A percentile compares a stretch with the other conserved stretches of the same genome.
Conservation (phyloP, 2,797 vertebrate species). For the Euthynnus affinis region DNA sequence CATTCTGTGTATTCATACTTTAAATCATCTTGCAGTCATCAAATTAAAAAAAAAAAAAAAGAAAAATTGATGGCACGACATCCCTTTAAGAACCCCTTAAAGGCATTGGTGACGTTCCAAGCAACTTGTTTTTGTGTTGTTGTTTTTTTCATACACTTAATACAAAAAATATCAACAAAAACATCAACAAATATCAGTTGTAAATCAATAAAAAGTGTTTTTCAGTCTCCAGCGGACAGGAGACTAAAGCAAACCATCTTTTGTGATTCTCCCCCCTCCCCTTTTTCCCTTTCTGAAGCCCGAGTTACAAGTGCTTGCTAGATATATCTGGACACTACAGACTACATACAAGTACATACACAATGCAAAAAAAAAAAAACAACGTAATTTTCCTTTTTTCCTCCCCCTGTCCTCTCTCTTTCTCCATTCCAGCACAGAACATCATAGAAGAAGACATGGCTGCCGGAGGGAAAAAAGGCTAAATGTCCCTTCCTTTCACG, state of each 20-base stretch:
- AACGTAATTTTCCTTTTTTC: slow-evolving; percentile 22
- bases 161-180: slow-evolving; percentile 74
- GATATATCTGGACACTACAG: slow-evolving; percentile 74
- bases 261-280: slow-evolving; percentile 32
- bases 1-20: slow-evolving; percentile 77
- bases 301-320: slow-evolving; percentile 59
- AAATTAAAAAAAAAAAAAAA: slow-evolving; percentile 61
- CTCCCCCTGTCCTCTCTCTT: slow-evolving; percentile 63
- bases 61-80: slow-evolving; percentile 72
- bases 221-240: slow-evolving; percentile 39
- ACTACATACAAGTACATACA: slow-evolving; percentile 75
- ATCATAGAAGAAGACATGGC: slow-evolving; percentile 84
- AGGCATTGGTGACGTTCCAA: slow-evolving; percentile 84
- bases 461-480: slow-evolving; percentile 45
- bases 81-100: slow-evolving; percentile 86
- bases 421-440: slow-evolving; percentile 84
- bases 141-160: slow-evolving; percentile 64
- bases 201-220: slow-evolving; percentile 73
- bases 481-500: slow-evolving; percentile 45
- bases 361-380: slow-evolving; percentile 68
- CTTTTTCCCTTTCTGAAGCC: slow-evolving; percentile 31
- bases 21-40: slow-evolving; percentile 67
- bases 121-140: slow-evolving; percentile 70
- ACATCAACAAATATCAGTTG: slow-evolving; percentile 39
- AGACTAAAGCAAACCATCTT: slow-evolving; percentile 45